Conservation (phyloP, 2,888 invertebrate species). For the Cybosia mesomella region DNA sequence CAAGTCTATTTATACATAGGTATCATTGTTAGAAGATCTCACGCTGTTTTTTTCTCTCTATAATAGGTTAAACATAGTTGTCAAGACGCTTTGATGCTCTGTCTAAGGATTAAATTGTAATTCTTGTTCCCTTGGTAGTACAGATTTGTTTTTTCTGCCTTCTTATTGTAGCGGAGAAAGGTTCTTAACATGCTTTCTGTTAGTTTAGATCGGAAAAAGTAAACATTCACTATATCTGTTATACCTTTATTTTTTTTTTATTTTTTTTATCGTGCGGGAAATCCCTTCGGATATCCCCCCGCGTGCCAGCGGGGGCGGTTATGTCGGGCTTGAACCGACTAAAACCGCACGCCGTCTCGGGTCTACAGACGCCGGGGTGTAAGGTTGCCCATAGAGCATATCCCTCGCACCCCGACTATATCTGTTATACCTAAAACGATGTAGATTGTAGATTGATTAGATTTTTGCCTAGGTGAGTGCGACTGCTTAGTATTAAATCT, state of each 20-base stretch:
- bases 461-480: background rate
- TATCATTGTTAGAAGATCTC: conserved; percentile 16
- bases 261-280: too few species aligned
- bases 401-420: too few species aligned
- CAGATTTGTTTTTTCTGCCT: background rate
- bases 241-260: too few species aligned
- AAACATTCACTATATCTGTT: too few species aligned
- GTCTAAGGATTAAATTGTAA: conserved; percentile 13
- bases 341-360: too few species aligned
- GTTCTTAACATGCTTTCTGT: background rate
- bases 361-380: too few species aligned
- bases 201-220: too few species aligned
- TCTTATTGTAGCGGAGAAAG: background rate
- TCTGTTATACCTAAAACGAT: background rate
- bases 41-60: conserved; percentile 24
- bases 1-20: background rate
- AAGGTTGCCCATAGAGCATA: too few species aligned
- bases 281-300: too few species aligned
- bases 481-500: background rate
- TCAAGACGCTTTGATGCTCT: conserved; percentile 12
- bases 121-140: background rate
- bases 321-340: too few species aligned
- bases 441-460: background rate
- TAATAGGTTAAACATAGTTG: conserved; percentile 32
- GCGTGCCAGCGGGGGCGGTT: too few species aligned